These are phyloP conservation scores for Blomia tropicalis DNA, from an alignment of 2,888 invertebrate species.

Conservation along the genomic window DNA sequence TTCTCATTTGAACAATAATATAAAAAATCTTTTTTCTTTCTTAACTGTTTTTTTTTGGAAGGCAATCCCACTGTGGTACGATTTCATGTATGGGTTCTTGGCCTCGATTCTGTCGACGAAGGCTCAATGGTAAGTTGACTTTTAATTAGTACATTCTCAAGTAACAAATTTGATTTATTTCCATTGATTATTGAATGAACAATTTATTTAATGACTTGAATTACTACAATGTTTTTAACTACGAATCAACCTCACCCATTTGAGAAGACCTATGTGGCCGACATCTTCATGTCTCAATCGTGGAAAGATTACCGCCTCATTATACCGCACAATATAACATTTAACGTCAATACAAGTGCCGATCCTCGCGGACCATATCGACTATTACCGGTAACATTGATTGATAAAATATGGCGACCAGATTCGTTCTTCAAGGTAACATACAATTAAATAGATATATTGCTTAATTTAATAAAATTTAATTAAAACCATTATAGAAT, in stretches of 20 bases:
- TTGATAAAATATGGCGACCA: constrained; percentile 68
- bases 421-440: constrained; percentile 76
- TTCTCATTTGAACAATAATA: constrained; percentile 5
- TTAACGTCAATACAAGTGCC: constrained; percentile 38
- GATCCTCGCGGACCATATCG: constrained; percentile 46
- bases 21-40: background rate
- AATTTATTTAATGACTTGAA: no score
- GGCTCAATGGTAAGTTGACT: constrained; percentile 64
- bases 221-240: no score
- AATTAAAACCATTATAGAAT: constrained; percentile 17
- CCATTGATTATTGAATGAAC: no score
- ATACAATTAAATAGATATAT: no score
- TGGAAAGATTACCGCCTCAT: constrained; percentile 76
- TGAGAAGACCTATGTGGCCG: constrained; percentile 71
- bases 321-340: constrained; percentile 81
- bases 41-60: constrained; percentile 9
- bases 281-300: constrained; percentile 77
- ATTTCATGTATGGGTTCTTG: constrained; percentile 75
- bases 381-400: constrained; percentile 72
- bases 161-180: no score
- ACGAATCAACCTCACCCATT: no score
- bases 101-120: constrained; percentile 84
- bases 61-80: constrained; percentile 75
- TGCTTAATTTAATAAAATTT: no score
- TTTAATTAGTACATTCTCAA: background rate